Conservation (phyloP, 1,140 invertebrate genomes). For the Camponotus pennsylvanicus region DNA sequence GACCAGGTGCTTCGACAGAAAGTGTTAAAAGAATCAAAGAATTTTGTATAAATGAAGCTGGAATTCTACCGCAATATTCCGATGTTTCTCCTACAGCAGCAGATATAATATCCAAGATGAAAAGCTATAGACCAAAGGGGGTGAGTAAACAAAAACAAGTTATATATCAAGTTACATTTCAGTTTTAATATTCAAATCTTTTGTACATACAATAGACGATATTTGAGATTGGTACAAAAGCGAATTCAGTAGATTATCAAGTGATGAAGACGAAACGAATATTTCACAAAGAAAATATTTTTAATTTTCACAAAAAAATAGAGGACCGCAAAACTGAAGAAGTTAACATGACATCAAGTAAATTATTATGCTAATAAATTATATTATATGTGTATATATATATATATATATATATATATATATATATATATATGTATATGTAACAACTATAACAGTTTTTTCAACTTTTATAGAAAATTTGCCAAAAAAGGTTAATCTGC, state of each 20-base stretch:
- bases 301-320: constrained; percentile 82
- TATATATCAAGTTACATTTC: constrained; percentile 4
- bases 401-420: not conserved
- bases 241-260: constrained; percentile 90
- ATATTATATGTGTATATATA: not conserved
- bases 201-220: constrained; percentile 92
- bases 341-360: constrained; percentile 74
- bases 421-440: too few relatives aligned
- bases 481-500: constrained; percentile 69
- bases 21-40: constrained; percentile 95
- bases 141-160: constrained; percentile 87
- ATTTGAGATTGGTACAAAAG: constrained; percentile 95
- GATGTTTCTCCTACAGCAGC: constrained; percentile 74
- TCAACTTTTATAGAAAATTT: constrained; percentile 38
- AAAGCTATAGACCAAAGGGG: constrained; percentile 93
- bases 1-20: constrained; percentile 95
- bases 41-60: constrained; percentile 85
- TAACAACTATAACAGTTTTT: not conserved
- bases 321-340: constrained; percentile 84
- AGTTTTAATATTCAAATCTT: constrained; percentile 76
- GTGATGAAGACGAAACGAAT: constrained; percentile 91
- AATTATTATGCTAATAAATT: constrained; percentile 67
- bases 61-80: constrained; percentile 83
- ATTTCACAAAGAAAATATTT: constrained; percentile 89
- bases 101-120: constrained; percentile 92